A percentile compares a stretch with the other conserved stretches of the same genome.
phyloP scores from a whole-genome alignment of 2,888 invertebrate genomes.

The Alsophila aescularia region DNA sequence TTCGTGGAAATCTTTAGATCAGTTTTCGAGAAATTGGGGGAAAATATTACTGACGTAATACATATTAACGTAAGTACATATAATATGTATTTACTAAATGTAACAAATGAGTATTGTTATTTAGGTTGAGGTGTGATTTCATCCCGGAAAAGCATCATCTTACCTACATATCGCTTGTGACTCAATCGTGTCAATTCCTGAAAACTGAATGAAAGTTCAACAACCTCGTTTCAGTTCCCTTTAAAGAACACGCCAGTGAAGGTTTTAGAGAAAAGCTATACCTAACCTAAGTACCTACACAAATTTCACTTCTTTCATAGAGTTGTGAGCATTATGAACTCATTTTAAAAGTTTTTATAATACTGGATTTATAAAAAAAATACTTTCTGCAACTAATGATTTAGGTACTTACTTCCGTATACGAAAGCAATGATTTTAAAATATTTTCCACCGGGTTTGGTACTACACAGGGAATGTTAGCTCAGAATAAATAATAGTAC shows the following conservation, averaged over 20 bases:
- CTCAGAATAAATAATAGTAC: no score
- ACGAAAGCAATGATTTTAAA: no score
- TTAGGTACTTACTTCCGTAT: no score
- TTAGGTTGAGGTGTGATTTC: neutral
- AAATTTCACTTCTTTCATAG: neutral
- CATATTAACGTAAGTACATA: no score
- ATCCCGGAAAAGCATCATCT: neutral
- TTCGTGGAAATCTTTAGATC: no score
- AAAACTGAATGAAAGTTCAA: constrained; percentile 6
- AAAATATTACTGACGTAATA: no score
- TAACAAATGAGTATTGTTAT: no score
- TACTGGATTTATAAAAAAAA: neutral
- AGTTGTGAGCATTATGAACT: constrained; percentile 12
- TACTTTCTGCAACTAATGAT: no score
- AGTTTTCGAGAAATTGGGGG: no score
- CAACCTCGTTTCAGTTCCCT: constrained; percentile 5
- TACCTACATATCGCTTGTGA: neutral
- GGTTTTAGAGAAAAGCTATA: constrained; percentile 4
- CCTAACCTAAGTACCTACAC: neutral
- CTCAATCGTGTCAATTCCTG: constrained; percentile 8
- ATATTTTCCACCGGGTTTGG: no score
- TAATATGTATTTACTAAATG: no score
- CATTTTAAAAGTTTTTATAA: neutral
- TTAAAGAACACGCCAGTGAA: constrained; percentile 14
- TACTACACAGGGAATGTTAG: no score